A percentile compares a stretch with the other conserved stretches of the same genome.
phyloP scores from a whole-genome alignment of 2,113 vertebrate genomes.

The Gulo gulo region DNA sequence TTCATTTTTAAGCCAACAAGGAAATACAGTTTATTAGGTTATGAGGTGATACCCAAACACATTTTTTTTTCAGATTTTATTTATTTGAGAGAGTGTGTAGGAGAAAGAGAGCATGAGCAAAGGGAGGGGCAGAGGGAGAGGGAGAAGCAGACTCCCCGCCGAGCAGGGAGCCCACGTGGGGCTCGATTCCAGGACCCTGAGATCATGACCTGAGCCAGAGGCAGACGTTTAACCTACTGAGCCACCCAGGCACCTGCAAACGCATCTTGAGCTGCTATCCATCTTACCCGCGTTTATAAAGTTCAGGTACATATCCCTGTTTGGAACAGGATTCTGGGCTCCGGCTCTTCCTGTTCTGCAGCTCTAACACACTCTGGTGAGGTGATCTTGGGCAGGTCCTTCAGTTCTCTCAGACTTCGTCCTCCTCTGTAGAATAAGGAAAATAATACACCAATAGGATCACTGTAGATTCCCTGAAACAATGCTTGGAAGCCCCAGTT shows the following conservation, averaged over 20 bases:
- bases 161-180: background rate
- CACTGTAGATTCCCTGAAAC: background rate
- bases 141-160: background rate
- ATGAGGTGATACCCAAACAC: background rate
- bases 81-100: background rate
- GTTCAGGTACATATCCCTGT: fast-evolving
- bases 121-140: background rate
- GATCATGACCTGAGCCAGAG: no score
- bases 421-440: background rate
- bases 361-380: background rate
- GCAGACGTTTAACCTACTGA: no score
- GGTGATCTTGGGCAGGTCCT: fast-evolving
- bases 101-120: background rate
- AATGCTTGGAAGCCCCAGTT: background rate
- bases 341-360: fast-evolving
- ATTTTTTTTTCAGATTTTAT: background rate
- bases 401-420: background rate
- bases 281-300: background rate
- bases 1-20: background rate
- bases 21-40: background rate
- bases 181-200: no score
- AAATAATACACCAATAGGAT: background rate
- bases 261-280: background rate
- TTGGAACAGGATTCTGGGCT: background rate
- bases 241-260: no score